phyloP scores from a whole-genome alignment of 1,140 invertebrate species.

The Oppia nitens region DNA sequence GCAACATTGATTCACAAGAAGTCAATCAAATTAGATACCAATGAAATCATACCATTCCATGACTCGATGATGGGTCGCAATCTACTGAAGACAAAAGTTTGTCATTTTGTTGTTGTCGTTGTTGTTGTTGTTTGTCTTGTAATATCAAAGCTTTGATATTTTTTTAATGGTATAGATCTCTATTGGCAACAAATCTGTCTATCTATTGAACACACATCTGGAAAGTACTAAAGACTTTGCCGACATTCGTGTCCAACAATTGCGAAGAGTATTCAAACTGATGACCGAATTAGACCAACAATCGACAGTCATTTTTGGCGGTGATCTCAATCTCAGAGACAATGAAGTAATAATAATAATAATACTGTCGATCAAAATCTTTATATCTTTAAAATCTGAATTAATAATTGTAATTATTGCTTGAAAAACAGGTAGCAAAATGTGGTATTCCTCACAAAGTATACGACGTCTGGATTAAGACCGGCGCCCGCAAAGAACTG shows the following conservation, averaged over 20 bases:
- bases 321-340: conserved; percentile 42
- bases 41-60: conserved; percentile 31
- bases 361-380: neutral
- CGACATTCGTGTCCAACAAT: conserved; percentile 32
- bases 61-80: conserved; percentile 36
- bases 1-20: conserved; percentile 33
- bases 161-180: conserved; percentile 9
- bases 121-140: conserved; percentile 9
- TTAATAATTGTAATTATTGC: conserved; percentile 26
- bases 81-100: conserved; percentile 32
- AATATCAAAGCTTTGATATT: neutral
- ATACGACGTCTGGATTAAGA: conserved; percentile 37
- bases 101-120: too few relatives aligned
- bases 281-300: conserved; percentile 24
- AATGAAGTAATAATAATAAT: conserved; percentile 33
- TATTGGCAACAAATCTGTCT: conserved; percentile 23
- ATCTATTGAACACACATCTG: conserved; percentile 39
- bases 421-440: conserved; percentile 26
- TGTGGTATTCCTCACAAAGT: conserved; percentile 32
- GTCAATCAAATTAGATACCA: conserved; percentile 27
- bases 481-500: conserved; percentile 35
- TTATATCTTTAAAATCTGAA: neutral
- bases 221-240: conserved; percentile 37
- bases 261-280: conserved; percentile 30
- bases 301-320: conserved; percentile 37